Conservation (phyloP, 1,140 invertebrate species). For the Heliconius himera region DNA sequence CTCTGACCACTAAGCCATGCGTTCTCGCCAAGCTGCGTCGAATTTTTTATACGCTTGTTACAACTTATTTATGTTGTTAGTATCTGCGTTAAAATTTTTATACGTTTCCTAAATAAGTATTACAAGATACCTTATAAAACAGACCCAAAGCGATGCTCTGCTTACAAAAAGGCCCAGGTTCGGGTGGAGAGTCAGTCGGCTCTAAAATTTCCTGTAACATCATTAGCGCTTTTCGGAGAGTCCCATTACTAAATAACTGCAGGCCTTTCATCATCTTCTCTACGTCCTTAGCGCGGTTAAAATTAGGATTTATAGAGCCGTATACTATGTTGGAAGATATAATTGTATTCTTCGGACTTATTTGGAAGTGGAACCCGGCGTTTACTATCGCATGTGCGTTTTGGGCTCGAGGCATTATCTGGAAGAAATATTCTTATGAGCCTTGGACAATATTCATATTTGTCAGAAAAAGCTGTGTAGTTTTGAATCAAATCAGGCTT, state of each 20-base stretch:
- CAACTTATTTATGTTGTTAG: no score
- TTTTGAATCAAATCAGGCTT: no score
- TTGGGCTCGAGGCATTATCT: conserved; percentile 91
- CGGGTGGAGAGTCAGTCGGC: conserved; percentile 84
- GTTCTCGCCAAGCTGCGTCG: no score
- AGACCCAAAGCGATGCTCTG: conserved; percentile 83
- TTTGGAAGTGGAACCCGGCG: conserved; percentile 88
- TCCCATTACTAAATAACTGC: conserved; percentile 75
- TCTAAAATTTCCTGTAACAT: conserved; percentile 84
- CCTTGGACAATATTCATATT: no score
- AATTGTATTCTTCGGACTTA: conserved; percentile 68
- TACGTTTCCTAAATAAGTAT: no score
- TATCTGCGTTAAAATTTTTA: no score
- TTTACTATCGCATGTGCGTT: conserved; percentile 93
- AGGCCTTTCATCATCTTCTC: conserved; percentile 84
- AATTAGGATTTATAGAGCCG: conserved; percentile 75
- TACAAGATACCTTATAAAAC: conserved; percentile 84
- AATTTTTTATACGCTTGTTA: no score
- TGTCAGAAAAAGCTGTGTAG: no score
- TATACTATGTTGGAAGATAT: conserved; percentile 80
- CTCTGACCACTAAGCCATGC: no score
- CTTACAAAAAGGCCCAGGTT: conserved; percentile 86
- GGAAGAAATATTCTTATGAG: conserved; percentile 35
- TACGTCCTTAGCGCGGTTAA: conserved; percentile 86
- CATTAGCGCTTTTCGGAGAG: conserved; percentile 82